Conservation (phyloP, 2,797 vertebrate genomes). For the Orestias chungarensis region DNA sequence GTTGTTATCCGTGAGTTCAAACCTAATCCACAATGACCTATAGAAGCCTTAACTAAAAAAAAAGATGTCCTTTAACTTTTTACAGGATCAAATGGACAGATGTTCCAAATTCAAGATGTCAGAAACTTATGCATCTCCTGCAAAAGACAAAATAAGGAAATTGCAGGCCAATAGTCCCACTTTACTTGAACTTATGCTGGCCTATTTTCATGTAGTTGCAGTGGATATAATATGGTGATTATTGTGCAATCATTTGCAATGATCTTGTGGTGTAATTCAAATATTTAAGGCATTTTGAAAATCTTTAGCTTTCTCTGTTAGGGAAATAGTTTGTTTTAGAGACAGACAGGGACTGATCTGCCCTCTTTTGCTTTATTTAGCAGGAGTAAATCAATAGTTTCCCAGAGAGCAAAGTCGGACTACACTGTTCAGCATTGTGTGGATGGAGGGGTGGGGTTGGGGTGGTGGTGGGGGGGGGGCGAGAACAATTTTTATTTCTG, state of each 20-base stretch:
- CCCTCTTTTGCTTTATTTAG: conserved; percentile 59
- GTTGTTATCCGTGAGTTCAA: no score
- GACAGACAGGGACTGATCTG: conserved; percentile 22
- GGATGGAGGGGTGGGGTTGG: no score
- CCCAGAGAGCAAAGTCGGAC: conserved; percentile 47
- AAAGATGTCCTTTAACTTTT: neutral
- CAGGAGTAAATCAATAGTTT: conserved; percentile 65
- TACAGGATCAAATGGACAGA: neutral
- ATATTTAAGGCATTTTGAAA: neutral
- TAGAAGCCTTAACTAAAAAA: no score
- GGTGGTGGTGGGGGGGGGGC: no score
- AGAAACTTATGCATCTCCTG: neutral
- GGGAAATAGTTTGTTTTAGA: neutral
- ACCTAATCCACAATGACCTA: no score
- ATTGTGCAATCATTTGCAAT: neutral
- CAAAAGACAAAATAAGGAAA: neutral
- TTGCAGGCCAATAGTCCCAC: no score
- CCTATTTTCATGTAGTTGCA: no score
- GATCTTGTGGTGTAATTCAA: no score
- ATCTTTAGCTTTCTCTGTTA: neutral
- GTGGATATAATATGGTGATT: no score
- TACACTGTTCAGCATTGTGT: neutral
- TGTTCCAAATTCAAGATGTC: neutral
- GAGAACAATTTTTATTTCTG: neutral
- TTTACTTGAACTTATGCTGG: neutral